Evolutionary conservation across 2,888 invertebrate species (phyloP).

Genomic region (Pachycephus smyrnensis): DNA sequence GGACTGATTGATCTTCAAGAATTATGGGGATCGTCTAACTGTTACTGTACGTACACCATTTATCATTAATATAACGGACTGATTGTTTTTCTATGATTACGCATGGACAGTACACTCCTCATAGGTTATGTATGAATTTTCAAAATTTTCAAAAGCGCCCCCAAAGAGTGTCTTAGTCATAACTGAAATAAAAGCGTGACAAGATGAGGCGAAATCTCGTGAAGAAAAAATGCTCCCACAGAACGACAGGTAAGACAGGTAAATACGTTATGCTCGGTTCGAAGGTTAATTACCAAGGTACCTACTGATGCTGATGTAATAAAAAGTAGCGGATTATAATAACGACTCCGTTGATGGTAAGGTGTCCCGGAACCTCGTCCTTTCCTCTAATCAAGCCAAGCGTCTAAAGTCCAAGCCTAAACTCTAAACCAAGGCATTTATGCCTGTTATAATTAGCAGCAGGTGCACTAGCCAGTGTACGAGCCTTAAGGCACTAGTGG

Average conservation of each 20-base stretch:
- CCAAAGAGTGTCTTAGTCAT: not conserved
- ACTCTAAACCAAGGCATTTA: conserved; percentile 10
- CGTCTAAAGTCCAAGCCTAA: not conserved
- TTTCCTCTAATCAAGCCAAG: conserved; percentile 3
- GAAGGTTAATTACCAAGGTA: not conserved
- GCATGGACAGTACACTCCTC: not conserved
- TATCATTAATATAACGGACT: not conserved
- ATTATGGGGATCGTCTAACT: not conserved
- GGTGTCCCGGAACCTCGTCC: not conserved
- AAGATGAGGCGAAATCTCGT: not conserved
- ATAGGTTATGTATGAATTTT: not conserved
- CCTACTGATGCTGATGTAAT: not conserved
- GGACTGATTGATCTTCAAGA: not conserved
- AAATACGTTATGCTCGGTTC: not conserved
- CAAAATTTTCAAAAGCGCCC: not conserved
- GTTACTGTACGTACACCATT: not conserved
- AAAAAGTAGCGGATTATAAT: not conserved
- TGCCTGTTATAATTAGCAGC: conserved; percentile 29
- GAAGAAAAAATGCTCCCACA: not conserved
- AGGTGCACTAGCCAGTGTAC: conserved; percentile 22
- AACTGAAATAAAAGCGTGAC: not conserved
- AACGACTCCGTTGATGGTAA: not conserved
- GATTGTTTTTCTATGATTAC: no score
- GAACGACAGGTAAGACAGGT: not conserved
- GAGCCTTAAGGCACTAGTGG: not conserved